Evolutionary conservation across 2,888 invertebrate species (phyloP), one percentile per base, ranked within the genome.

Genomic region (Tetanocera ferruginea): DNA sequence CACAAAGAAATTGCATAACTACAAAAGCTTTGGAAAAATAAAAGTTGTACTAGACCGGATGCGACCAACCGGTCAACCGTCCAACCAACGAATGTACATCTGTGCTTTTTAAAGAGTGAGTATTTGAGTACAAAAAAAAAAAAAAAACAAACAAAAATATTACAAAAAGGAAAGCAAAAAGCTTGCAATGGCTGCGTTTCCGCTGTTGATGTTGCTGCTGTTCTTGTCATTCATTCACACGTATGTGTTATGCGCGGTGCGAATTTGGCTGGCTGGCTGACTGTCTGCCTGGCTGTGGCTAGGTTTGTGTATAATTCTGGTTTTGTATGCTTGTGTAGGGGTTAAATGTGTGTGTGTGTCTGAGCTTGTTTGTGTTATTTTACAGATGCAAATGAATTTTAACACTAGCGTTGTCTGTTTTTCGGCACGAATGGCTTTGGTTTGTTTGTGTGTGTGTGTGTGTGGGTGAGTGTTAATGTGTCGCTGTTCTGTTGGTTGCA

Each of bases 351-450:
- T 31, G 9, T 37, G 43, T 37, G 34, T n/a, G 8, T 28, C n/a
- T 17, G 34, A 17, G 57, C 28, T 60, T 60, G 60, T 60, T 6
- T 9, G 60, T 72, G 37, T 51, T 34, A 64, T 64, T 51, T 66
- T 64, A 31, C 64, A 51, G 31, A 74, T 74, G 64, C 64, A 74
- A 74, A 74, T 74, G 64, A 62, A 51, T 66, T 74, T 74, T 74
- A 43, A 52, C 64, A 74, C 64, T 51, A 19, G 64, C 64, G 52
- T 31, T 19, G 19, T 37, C 51, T 43, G 6, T 34, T 57, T n/a
- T n/a, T 17, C 23, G 11, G 19, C 19, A 11, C 34, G 23, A 11
- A 23, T 25, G 37, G 11, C 37, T 25, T 17, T 19, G 31, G 67
- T 52, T 51, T 17, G 31, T 67, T 64, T 19, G 34, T 69, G 69